These are phyloP conservation scores for Cynaeus angustus DNA, from an alignment of 2,888 invertebrate genomes.

Conservation along the genomic window DNA sequence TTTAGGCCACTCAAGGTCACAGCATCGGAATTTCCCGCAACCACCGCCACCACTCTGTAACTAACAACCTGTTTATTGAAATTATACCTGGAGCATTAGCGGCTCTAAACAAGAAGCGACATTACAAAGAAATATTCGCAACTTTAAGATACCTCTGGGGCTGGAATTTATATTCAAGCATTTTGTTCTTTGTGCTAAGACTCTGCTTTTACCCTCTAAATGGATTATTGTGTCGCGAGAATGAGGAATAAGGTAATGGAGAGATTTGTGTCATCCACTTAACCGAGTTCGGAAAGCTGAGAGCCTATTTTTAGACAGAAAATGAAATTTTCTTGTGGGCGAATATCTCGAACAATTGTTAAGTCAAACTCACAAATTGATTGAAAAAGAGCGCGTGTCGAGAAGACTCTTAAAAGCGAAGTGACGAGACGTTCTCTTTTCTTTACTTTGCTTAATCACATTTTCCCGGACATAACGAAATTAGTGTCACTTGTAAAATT, in stretches of 20 bases:
- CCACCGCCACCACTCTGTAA: constrained; percentile 95
- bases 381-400: background rate
- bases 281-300: constrained; percentile 1
- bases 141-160: background rate
- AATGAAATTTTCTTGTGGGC: background rate
- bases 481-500: background rate
- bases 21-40: constrained; percentile 91
- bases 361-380: background rate
- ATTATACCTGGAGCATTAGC: constrained; percentile 52
- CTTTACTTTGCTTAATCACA: background rate
- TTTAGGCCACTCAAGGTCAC: constrained; percentile 87
- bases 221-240: constrained; percentile 12
- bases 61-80: constrained; percentile 76
- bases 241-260: constrained; percentile 3
- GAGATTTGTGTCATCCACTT: constrained; percentile 6
- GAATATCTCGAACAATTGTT: constrained; percentile 1
- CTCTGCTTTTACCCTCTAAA: constrained; percentile 1
- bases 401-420: background rate
- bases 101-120: constrained; percentile 17
- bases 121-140: background rate
- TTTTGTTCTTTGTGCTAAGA: background rate
- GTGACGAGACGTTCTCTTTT: background rate
- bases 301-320: constrained; percentile 6
- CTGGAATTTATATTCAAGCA: constrained; percentile 17
- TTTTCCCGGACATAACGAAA: background rate